A percentile compares a stretch with the other conserved stretches of the same genome.
Conservation (phyloP, 2,797 vertebrate genomes). For the Gadopsis bispinosus region DNA sequence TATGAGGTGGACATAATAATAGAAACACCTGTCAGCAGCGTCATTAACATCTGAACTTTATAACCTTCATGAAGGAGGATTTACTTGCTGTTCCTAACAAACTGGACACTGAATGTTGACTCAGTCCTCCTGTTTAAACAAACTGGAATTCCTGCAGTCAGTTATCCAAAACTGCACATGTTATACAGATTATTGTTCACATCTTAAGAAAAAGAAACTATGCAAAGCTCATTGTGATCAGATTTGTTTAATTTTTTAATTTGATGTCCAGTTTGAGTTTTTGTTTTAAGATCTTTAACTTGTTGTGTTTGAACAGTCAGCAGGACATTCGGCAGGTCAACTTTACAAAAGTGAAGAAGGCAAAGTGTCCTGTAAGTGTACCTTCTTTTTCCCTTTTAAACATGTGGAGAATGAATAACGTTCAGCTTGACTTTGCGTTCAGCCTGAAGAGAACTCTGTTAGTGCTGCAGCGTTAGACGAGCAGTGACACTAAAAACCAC, state of each 20-base stretch:
- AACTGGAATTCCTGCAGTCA: neutral
- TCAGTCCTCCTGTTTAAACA: neutral
- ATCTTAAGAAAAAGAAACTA: conserved; percentile 1
- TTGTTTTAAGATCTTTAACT: too few species aligned
- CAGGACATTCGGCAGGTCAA: too few species aligned
- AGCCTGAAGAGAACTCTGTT: neutral
- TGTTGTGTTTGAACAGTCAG: too few species aligned
- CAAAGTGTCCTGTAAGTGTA: too few species aligned
- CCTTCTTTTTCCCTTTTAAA: too few species aligned
- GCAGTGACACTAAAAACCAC: conserved; percentile 28
- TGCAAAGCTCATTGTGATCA: conserved; percentile 5
- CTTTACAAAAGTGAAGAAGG: neutral
- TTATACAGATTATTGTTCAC: neutral
- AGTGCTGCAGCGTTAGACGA: neutral
- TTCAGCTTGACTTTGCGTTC: neutral
- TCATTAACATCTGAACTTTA: neutral
- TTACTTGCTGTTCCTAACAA: neutral
- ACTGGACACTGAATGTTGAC: neutral
- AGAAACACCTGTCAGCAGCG: too few species aligned
- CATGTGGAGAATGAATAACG: too few species aligned
- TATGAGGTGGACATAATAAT: too few species aligned
- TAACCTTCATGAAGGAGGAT: neutral
- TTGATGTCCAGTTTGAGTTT: neutral
- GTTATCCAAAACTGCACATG: neutral
- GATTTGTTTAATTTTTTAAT: neutral